Evolutionary conservation across 2,113 vertebrate genomes (phyloP).

Genomic region (Cryptomyrus ogoouensis): DNA sequence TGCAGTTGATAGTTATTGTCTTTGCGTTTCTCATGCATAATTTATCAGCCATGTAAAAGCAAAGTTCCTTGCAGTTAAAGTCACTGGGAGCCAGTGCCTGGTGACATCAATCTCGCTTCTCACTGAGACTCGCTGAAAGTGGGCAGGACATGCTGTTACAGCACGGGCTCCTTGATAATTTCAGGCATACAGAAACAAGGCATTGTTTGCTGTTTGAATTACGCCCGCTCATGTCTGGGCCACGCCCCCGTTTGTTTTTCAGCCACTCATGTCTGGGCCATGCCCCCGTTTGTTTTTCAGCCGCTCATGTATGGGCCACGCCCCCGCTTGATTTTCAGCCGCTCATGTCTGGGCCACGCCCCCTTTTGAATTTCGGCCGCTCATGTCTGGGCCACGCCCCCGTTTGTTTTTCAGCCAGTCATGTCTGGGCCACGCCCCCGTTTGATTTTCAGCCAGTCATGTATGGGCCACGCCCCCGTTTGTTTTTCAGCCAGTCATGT

Average conservation of each 20-base stretch:
- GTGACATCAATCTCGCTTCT: slow-evolving; percentile 38
- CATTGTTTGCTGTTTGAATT: slow-evolving; percentile 57
- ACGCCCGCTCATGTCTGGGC: too few species aligned
- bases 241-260: slow-evolving; percentile 47
- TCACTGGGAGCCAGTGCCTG: slow-evolving; percentile 49
- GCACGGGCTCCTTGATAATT: slow-evolving; percentile 51
- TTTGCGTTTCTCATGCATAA: slow-evolving; percentile 61
- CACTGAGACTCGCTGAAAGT: slow-evolving; percentile 28
- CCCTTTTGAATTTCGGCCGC: too few species aligned
- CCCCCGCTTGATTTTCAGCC: too few species aligned
- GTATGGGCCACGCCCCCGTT: too few species aligned
- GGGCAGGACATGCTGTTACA: background rate
- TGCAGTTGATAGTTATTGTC: slow-evolving; percentile 63
- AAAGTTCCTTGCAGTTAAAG: slow-evolving; percentile 59
- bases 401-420: too few species aligned
- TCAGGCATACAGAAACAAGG: slow-evolving; percentile 61
- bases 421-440: too few species aligned
- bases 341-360: too few species aligned
- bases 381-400: too few species aligned
- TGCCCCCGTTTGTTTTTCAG: too few species aligned
- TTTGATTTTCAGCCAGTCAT: too few species aligned
- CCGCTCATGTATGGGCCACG: too few species aligned
- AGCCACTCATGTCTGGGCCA: slow-evolving; percentile 40
- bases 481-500: too few species aligned
- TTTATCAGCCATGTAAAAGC: slow-evolving; percentile 60